phyloP scores from a whole-genome alignment of 2,113 vertebrate genomes.

The Amblyopsis rosae region DNA sequence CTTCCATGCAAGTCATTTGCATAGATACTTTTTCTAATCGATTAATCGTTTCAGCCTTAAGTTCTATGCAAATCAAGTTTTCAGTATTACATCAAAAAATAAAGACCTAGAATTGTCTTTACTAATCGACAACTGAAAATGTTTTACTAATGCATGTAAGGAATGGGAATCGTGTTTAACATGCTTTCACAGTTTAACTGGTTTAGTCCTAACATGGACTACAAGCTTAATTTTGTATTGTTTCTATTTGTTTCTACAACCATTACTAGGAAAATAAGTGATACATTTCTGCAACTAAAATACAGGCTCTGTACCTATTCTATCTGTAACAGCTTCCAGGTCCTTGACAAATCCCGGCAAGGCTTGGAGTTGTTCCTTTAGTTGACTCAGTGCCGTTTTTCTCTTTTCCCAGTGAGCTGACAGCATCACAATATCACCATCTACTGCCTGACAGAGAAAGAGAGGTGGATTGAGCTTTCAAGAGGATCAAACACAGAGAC shows the following conservation, averaged over 20 bases:
- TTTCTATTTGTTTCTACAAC: neutral
- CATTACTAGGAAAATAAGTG: constrained; percentile 21
- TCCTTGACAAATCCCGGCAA: constrained; percentile 84
- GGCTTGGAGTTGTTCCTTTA: constrained; percentile 89
- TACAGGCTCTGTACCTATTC: constrained; percentile 74
- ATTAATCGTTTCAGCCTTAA: too few relatives aligned
- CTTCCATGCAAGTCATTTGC: too few relatives aligned
- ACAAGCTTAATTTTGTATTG: neutral
- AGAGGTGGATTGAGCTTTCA: neutral
- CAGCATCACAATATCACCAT: constrained; percentile 93
- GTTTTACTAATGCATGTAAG: too few relatives aligned
- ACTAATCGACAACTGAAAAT: too few relatives aligned
- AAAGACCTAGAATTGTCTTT: too few relatives aligned
- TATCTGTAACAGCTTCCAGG: constrained; percentile 83
- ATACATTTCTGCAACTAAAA: neutral
- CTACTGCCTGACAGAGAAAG: constrained; percentile 74
- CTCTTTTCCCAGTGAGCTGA: constrained; percentile 93
- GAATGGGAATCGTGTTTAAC: too few relatives aligned
- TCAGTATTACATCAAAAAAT: too few relatives aligned
- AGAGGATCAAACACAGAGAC: neutral
- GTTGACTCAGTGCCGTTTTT: constrained; percentile 76
- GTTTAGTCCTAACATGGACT: neutral
- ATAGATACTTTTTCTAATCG: too few relatives aligned
- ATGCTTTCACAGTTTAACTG: too few relatives aligned
- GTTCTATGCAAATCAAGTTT: too few relatives aligned